phyloP scores from a whole-genome alignment of 2,888 invertebrate genomes.

The Torymus aiolomorphi region DNA sequence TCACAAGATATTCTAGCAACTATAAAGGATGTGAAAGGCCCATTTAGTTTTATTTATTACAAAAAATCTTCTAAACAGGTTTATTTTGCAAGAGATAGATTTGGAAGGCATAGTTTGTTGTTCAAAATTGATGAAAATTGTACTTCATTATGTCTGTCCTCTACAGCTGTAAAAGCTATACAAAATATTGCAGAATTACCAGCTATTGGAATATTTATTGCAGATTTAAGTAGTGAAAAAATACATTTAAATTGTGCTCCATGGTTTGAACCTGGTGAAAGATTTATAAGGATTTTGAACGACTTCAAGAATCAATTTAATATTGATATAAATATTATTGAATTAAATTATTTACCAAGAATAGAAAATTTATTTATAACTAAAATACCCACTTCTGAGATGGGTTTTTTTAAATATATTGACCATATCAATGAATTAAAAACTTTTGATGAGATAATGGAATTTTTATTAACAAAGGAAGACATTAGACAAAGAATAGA shows the following conservation, averaged over 20 bases:
- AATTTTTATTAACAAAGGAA: slow-evolving; percentile 73
- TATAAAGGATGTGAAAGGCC: slow-evolving; percentile 84
- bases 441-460: slow-evolving; percentile 73
- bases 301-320: slow-evolving; percentile 70
- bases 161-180: slow-evolving; percentile 75
- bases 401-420: slow-evolving; percentile 61
- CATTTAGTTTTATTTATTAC: slow-evolving; percentile 89
- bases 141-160: slow-evolving; percentile 63
- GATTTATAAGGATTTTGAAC: slow-evolving; percentile 70
- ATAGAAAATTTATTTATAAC: slow-evolving; percentile 33
- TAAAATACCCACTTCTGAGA: slow-evolving; percentile 42
- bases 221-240: slow-evolving; percentile 72
- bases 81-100: slow-evolving; percentile 90
- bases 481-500: slow-evolving; percentile 75
- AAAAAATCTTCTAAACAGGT: slow-evolving; percentile 79
- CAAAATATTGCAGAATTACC: slow-evolving; percentile 80
- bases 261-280: slow-evolving; percentile 72
- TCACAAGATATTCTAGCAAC: slow-evolving; percentile 73
- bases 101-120: slow-evolving; percentile 91
- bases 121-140: slow-evolving; percentile 76
- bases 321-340: slow-evolving; percentile 68
- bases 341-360: slow-evolving; percentile 61
- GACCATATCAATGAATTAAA: slow-evolving; percentile 64
- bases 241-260: slow-evolving; percentile 75
- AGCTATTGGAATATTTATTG: slow-evolving; percentile 79